phyloP scores from a whole-genome alignment of 2,888 invertebrate genomes.

The Cheilosia pagana region DNA sequence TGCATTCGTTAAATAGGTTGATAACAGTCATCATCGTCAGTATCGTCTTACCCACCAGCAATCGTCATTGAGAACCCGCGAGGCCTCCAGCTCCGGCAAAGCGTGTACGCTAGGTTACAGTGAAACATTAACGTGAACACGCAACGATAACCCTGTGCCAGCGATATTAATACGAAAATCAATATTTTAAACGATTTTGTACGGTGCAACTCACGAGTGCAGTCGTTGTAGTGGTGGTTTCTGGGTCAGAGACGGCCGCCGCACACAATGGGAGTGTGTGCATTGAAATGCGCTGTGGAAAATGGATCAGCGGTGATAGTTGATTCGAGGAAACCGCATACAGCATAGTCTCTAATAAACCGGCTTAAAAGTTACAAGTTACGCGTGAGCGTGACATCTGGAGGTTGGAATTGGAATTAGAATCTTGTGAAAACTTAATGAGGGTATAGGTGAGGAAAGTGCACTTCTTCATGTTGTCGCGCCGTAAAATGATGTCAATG shows the following conservation, averaged over 20 bases:
- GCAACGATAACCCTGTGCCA: constrained; percentile 51
- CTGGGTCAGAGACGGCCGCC: constrained; percentile 40
- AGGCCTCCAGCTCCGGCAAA: constrained; percentile 8
- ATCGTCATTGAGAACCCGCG: constrained; percentile 26
- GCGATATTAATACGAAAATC: constrained; percentile 67
- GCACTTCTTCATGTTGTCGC: neutral
- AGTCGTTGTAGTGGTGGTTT: constrained; percentile 15
- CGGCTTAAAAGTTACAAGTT: constrained; percentile 22
- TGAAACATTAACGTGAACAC: constrained; percentile 55
- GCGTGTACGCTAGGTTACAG: constrained; percentile 8
- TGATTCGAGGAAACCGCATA: constrained; percentile 40
- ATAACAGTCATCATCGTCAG: constrained; percentile 36
- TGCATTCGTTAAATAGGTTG: constrained; percentile 44
- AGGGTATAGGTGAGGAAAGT: constrained; percentile 19
- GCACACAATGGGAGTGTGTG: constrained; percentile 24
- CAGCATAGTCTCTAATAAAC: constrained; percentile 12
- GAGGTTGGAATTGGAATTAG: constrained; percentile 18
- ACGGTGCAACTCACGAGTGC: constrained; percentile 27
- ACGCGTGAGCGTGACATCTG: constrained; percentile 11
- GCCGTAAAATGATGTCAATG: constrained; percentile 21
- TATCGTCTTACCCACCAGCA: neutral
- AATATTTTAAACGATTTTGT: constrained; percentile 47
- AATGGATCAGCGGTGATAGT: constrained; percentile 36
- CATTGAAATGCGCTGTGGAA: constrained; percentile 35
- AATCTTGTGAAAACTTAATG: constrained; percentile 24